phyloP scores from a whole-genome alignment of 2,797 vertebrate species.

The Miopithecus talapoin region DNA sequence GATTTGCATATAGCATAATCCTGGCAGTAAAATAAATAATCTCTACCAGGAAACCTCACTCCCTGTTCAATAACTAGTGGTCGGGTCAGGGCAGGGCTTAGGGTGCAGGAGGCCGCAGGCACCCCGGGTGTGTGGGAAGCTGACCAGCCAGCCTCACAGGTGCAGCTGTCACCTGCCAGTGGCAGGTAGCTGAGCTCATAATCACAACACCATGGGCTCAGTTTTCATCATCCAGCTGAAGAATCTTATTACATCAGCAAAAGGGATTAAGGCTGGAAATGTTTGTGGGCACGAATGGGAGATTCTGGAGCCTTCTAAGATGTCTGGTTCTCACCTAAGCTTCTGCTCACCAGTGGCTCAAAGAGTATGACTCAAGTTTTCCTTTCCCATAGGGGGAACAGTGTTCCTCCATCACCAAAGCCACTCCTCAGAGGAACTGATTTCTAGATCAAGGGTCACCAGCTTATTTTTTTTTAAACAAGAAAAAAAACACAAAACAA shows the following conservation, averaged over 20 bases:
- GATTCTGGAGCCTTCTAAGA: background rate
- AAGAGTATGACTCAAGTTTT: background rate
- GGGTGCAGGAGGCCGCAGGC: background rate
- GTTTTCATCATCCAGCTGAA: constrained; percentile 51
- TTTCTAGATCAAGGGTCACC: constrained; percentile 8
- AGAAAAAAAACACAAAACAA: background rate
- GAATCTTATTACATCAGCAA: constrained; percentile 16
- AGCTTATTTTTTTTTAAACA: background rate
- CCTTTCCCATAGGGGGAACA: background rate
- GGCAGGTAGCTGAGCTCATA: background rate
- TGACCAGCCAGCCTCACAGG: constrained; percentile 25
- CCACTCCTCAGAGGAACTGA: background rate
- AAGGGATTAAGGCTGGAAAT: constrained; percentile 53
- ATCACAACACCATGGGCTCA: constrained; percentile 29
- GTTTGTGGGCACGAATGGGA: background rate
- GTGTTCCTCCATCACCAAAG: background rate
- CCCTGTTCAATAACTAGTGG: background rate
- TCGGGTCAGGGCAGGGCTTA: background rate
- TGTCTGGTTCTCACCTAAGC: background rate
- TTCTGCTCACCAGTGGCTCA: background rate
- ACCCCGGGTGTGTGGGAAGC: background rate
- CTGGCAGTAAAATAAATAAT: background rate
- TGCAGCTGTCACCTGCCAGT: constrained; percentile 47
- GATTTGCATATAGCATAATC: background rate
- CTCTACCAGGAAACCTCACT: background rate